Percentiles rank a stretch among this genome's conserved stretches.
phyloP scores from a whole-genome alignment of 2,888 invertebrate genomes.

The Mythimna lalbum region DNA sequence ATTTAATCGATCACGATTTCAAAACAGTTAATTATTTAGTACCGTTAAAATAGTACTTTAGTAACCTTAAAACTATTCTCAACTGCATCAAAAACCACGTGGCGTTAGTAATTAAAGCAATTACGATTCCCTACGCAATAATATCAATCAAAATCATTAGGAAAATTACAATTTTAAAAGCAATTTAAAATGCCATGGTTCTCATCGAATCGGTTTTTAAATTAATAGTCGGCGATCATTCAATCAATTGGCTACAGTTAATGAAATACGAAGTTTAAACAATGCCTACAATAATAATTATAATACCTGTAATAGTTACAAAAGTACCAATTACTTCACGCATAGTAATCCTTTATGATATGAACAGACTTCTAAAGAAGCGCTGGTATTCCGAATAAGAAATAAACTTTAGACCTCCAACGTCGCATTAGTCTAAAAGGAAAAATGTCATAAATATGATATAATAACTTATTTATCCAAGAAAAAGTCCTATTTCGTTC shows the following conservation, averaged over 20 bases:
- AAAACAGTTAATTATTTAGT: slow-evolving; percentile 7
- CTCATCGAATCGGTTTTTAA: slow-evolving; percentile 52
- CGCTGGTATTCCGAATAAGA: background rate
- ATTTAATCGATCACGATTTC: background rate
- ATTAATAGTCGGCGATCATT: slow-evolving; percentile 52
- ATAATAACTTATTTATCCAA: background rate
- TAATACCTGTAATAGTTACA: slow-evolving; percentile 28
- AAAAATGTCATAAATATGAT: background rate
- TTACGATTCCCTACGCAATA: slow-evolving; percentile 51
- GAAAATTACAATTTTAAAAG: slow-evolving; percentile 53
- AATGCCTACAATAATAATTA: slow-evolving; percentile 36
- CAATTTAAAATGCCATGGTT: slow-evolving; percentile 66
- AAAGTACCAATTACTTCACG: slow-evolving; percentile 47
- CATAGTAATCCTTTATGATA: slow-evolving; percentile 22
- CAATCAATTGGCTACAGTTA: slow-evolving; percentile 54
- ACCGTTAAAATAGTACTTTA: slow-evolving; percentile 19
- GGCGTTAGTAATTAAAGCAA: slow-evolving; percentile 60
- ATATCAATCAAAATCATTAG: slow-evolving; percentile 62
- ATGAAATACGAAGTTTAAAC: slow-evolving; percentile 54
- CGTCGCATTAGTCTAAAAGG: background rate
- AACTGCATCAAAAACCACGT: slow-evolving; percentile 32
- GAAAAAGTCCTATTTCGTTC: background rate
- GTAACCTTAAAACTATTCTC: slow-evolving; percentile 15
- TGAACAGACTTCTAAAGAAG: slow-evolving; percentile 25
- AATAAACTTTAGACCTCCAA: background rate